Percentiles rank a stretch among this genome's conserved stretches.
Evolutionary conservation across 2,797 vertebrate species (phyloP).

Genomic region (Eulemur albifrons): DNA sequence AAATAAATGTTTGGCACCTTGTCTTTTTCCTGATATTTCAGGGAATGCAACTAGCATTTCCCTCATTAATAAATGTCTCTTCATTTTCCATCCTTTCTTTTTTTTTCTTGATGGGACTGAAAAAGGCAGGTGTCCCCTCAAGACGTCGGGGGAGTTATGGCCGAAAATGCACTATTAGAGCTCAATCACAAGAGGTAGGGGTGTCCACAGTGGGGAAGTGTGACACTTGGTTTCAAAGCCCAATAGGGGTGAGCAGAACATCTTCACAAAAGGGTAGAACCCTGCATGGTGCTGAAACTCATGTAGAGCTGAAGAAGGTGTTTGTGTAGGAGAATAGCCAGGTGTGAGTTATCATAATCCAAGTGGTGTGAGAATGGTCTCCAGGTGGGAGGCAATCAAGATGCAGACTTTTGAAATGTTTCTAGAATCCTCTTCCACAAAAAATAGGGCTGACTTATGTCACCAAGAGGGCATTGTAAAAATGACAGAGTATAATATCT

Average conservation of each 20-base stretch:
- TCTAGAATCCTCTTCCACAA: background rate
- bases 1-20: background rate
- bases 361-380: background rate
- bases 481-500: background rate
- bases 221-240: background rate
- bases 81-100: background rate
- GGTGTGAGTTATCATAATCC: background rate
- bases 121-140: background rate
- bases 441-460: background rate
- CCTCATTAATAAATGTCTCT: background rate
- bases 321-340: background rate
- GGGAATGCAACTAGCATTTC: background rate
- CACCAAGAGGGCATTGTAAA: background rate
- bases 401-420: background rate
- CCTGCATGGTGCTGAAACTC: background rate
- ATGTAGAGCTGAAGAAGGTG: background rate
- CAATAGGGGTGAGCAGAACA: background rate
- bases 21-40: background rate
- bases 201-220: background rate
- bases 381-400: accelerated
- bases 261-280: background rate
- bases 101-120: background rate
- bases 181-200: background rate
- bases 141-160: no score
- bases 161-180: background rate